Base-by-base conservation (phyloP, 2,113 vertebrate species). In the Cryptomyrus ogoouensis region DNA sequence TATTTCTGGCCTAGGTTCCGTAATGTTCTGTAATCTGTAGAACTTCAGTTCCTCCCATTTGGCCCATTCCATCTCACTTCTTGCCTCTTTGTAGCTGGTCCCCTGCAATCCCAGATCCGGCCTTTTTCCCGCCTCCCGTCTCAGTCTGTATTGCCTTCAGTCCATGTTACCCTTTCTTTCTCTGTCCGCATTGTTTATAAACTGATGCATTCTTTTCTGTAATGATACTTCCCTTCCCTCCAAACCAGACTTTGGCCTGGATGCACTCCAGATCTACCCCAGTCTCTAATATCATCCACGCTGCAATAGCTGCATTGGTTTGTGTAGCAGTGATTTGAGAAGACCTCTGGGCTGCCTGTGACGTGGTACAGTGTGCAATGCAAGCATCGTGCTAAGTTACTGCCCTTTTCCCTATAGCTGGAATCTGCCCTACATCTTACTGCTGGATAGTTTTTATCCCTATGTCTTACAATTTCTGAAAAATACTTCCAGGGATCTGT, bases 221-320 rank as follows among this genome's bases (percentile, higher is more conserved):
- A n/a, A n/a, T 85, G 83, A 86, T 27, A 5, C 35, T n/a, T 86
- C 47, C 24, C 47, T 13, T 86, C 44, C 42, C 83, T 13, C 44
- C 10, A 31, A 86, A 86, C 9, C 83, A 86, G 83, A 86, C 47
- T 86, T 86, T 86, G n/a, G 83, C 46, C 47, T 86, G 83, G 24
- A 50, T 86, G 42, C 8, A 15, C 83, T 50, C n/a, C 47, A 86
- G 46, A n/a, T 49, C 83, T 13, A 9, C 44, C 10, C 8, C 83
- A 50, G 24, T 50, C 44, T 86, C 83, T 80, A 42, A 80, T 80
- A 39, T 17, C 10, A 17, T 42, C 13, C 35, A 42, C 35, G 6
- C 15, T 42, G 35, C 31, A 42, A 19, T 17, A 19, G 74, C 70
- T 77, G 31, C 31, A 46, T 85, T 85, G 44, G 9, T 47, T 85